Evolutionary conservation across 2,797 vertebrate genomes (phyloP).

Genomic region (Amblyopsis hoosieri): DNA sequence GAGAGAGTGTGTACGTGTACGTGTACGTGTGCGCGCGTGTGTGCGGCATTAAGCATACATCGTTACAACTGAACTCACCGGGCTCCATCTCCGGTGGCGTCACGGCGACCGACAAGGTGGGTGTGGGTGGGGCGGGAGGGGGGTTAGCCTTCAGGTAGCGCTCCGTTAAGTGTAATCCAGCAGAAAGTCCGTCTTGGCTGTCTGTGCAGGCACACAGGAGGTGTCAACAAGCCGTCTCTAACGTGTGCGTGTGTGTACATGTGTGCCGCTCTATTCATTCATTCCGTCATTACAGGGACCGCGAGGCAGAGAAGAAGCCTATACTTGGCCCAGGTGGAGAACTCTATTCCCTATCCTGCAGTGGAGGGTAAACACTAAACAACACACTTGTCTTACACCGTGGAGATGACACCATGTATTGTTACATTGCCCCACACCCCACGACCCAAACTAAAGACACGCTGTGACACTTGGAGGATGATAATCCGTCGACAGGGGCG

Average conservation of each 20-base stretch:
- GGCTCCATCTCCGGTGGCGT: background rate
- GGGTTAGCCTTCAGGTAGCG: slow-evolving; percentile 26
- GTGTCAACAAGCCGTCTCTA: no score
- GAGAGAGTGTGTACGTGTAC: background rate
- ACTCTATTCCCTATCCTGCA: no score
- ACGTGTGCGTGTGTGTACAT: no score
- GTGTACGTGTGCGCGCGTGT: background rate
- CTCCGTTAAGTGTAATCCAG: background rate
- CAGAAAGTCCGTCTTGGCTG: no score
- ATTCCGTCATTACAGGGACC: no score
- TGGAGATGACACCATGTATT: background rate
- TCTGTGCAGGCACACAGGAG: no score
- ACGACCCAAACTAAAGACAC: no score
- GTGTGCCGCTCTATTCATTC: no score
- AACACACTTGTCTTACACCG: slow-evolving; percentile 34
- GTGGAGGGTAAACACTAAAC: background rate
- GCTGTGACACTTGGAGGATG: background rate
- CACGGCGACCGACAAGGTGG: slow-evolving; percentile 1
- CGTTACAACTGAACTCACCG: slow-evolving; percentile 50
- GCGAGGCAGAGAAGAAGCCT: no score
- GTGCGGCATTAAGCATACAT: background rate
- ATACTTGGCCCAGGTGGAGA: no score
- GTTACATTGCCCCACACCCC: no score
- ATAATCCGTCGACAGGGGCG: slow-evolving; percentile 1
- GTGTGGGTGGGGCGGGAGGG: no score